A percentile compares a stretch with the other conserved stretches of the same genome.
These are phyloP conservation scores for Tetramorium bicarinatum DNA, from an alignment of 2,888 invertebrate species.

Conservation along the genomic window DNA sequence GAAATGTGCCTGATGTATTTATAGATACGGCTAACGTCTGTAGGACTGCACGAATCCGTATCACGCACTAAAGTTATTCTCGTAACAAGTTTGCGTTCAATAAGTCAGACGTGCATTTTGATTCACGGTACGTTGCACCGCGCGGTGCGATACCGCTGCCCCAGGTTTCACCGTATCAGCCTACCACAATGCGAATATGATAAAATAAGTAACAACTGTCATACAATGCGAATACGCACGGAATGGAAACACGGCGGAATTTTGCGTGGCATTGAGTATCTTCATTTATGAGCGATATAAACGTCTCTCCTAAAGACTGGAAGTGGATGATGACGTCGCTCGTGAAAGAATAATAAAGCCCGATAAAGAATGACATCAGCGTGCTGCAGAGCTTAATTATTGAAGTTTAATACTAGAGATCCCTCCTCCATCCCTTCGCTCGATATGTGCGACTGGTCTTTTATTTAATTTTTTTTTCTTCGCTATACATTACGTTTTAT, in stretches of 20 bases:
- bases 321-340: background rate
- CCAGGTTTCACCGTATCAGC: background rate
- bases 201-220: background rate
- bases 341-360: slow-evolving; percentile 8
- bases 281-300: background rate
- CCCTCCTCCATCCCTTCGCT: background rate
- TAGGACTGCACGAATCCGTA: slow-evolving; percentile 63
- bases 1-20: slow-evolving; percentile 64
- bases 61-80: slow-evolving; percentile 39
- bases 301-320: background rate
- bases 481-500: background rate
- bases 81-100: slow-evolving; percentile 52
- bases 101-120: slow-evolving; percentile 43
- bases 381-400: background rate
- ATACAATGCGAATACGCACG: background rate
- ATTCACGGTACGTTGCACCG: slow-evolving; percentile 43
- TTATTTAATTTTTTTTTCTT: background rate
- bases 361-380: background rate
- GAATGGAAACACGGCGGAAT: background rate
- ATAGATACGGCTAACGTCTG: slow-evolving; percentile 62
- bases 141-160: background rate
- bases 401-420: slow-evolving; percentile 9
- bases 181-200: background rate
- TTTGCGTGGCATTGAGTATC: background rate
- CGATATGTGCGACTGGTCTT: background rate